These are phyloP conservation scores for Diceros bicornis DNA, from an alignment of 2,797 vertebrate genomes.

Conservation along the genomic window DNA sequence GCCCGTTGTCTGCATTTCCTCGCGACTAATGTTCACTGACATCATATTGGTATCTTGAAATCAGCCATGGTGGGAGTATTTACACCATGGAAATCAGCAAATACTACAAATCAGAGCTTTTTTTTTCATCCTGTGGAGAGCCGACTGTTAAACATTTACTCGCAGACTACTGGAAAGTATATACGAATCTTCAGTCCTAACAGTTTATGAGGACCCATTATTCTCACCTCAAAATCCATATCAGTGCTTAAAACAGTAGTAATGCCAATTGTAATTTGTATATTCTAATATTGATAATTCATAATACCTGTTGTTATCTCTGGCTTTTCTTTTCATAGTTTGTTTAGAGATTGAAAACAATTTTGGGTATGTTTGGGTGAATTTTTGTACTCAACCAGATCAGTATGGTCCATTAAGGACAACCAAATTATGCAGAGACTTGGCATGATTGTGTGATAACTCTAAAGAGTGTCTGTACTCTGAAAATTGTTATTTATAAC, in stretches of 20 bases:
- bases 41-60: not conserved
- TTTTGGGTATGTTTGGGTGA: not conserved
- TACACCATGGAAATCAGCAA: not conserved
- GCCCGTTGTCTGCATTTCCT: not conserved
- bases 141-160: not conserved
- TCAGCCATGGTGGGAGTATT: not conserved
- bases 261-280: not conserved
- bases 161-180: not conserved
- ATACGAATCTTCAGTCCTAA: not conserved
- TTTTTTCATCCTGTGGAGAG: not conserved
- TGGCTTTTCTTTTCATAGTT: slow-evolving; percentile 13
- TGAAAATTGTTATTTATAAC: slow-evolving; percentile 70
- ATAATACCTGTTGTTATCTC: not conserved
- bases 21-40: not conserved
- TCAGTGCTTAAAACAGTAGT: slow-evolving; percentile 32
- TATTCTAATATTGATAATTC: not conserved
- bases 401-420: slow-evolving; percentile 19
- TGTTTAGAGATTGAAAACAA: slow-evolving; percentile 50
- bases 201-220: not conserved
- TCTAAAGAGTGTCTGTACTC: slow-evolving; percentile 46
- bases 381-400: not conserved
- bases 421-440: slow-evolving; percentile 45
- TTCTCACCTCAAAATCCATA: slow-evolving; percentile 28
- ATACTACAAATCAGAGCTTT: not conserved
- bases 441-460: slow-evolving; percentile 4